These are phyloP conservation scores for Ibidorhyncha struthersii DNA, from an alignment of 2,113 vertebrate genomes.

Conservation along the genomic window DNA sequence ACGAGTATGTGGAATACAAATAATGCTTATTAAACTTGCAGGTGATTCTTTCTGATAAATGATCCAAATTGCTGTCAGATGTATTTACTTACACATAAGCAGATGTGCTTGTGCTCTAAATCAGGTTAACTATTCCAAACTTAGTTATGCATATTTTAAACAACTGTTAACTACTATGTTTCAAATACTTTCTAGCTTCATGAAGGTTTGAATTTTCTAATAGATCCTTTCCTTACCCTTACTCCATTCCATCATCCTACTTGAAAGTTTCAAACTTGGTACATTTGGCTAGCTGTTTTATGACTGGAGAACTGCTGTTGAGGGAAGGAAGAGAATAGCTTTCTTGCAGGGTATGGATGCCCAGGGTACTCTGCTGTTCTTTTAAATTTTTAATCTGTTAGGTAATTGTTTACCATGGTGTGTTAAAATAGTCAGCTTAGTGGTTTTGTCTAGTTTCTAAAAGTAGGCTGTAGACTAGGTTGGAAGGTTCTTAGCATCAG, in stretches of 20 bases:
- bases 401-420: neutral
- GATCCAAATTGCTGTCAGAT: conserved; percentile 64
- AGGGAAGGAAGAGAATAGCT: neutral
- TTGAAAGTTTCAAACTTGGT: neutral
- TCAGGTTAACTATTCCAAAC: conserved; percentile 51
- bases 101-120: conserved; percentile 67
- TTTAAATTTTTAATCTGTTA: neutral
- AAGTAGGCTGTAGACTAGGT: neutral
- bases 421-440: neutral
- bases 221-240: neutral
- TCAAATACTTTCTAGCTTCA: conserved; percentile 47
- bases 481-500: neutral
- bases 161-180: conserved; percentile 31
- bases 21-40: conserved; percentile 67
- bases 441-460: neutral
- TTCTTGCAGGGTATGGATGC: neutral
- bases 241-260: neutral
- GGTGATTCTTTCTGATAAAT: conserved; percentile 60
- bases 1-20: conserved; percentile 65
- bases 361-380: neutral
- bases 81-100: conserved; percentile 58
- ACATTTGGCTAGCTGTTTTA: neutral
- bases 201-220: conserved; percentile 33
- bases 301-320: neutral
- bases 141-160: conserved; percentile 64